A percentile compares a stretch with the other conserved stretches of the same genome.
Evolutionary conservation across 2,888 invertebrate species (phyloP).

Genomic region (Lordiphosa fenestrarum): DNA sequence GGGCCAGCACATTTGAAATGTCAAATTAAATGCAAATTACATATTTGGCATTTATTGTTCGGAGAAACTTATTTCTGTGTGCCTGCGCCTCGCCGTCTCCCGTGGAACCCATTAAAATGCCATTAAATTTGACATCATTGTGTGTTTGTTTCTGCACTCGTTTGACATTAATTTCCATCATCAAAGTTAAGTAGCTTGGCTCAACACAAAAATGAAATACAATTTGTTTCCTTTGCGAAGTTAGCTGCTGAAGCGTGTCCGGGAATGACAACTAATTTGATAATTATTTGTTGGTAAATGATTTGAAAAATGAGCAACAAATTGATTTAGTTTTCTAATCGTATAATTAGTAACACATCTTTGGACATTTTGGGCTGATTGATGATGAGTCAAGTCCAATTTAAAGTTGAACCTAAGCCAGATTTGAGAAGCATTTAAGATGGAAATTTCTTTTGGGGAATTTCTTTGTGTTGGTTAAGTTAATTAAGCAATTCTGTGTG

Average conservation of each 20-base stretch:
- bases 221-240: not conserved
- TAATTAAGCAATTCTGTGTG: no score
- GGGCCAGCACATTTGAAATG: conserved; percentile 43
- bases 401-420: conserved; percentile 1
- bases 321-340: conserved; percentile 17
- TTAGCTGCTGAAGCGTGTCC: conserved; percentile 3
- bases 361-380: no score
- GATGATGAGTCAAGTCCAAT: conserved; percentile 2
- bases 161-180: conserved; percentile 40
- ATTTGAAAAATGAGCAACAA: conserved; percentile 16
- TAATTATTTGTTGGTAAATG: conserved; percentile 31
- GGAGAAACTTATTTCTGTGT: conserved; percentile 10
- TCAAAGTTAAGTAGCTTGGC: conserved; percentile 36
- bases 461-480: no score
- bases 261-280: conserved; percentile 22
- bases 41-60: conserved; percentile 53
- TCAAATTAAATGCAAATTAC: conserved; percentile 76
- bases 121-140: conserved; percentile 56
- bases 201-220: not conserved
- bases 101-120: conserved; percentile 57
- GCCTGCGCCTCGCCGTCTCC: conserved; percentile 8
- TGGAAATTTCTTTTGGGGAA: not conserved
- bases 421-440: not conserved
- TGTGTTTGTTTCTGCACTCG: conserved; percentile 27
- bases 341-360: conserved; percentile 5